These are phyloP conservation scores for Pterois miles DNA, from an alignment of 2,797 vertebrate species.

Conservation along the genomic window DNA sequence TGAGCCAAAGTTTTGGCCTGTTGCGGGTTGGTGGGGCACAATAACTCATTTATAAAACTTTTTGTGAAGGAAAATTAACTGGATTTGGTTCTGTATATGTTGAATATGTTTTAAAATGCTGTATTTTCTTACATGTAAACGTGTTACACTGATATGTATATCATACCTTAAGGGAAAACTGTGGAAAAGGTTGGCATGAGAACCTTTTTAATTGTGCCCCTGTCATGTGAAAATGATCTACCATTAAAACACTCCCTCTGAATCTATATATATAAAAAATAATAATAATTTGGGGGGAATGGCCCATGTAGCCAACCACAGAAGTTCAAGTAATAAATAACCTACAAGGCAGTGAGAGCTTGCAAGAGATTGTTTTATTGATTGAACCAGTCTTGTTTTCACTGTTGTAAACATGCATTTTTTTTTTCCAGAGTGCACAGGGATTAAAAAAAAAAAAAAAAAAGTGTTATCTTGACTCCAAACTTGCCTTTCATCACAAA, in stretches of 20 bases:
- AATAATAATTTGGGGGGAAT: too few relatives aligned
- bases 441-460: too few relatives aligned
- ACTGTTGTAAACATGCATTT: background rate
- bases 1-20: background rate
- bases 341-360: background rate
- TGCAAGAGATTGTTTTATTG: background rate
- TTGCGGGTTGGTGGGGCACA: too few relatives aligned
- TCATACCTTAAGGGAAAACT: slow-evolving; percentile 64
- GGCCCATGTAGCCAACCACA: too few relatives aligned
- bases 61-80: slow-evolving; percentile 75
- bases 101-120: slow-evolving; percentile 84
- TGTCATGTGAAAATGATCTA: slow-evolving; percentile 85
- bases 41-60: slow-evolving; percentile 58
- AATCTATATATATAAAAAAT: slow-evolving; percentile 37
- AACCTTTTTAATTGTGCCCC: slow-evolving; percentile 80
- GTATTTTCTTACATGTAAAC: slow-evolving; percentile 87
- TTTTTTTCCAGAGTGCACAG: background rate
- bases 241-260: slow-evolving; percentile 89
- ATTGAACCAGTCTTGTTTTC: background rate
- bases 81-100: slow-evolving; percentile 85
- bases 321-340: background rate
- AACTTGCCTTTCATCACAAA: background rate
- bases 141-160: slow-evolving; percentile 75
- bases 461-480: background rate
- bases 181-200: slow-evolving; percentile 74